A percentile compares a stretch with the other conserved stretches of the same genome.
Evolutionary conservation across 2,797 vertebrate genomes (phyloP).

Genomic region (Takifugu rubripes): DNA sequence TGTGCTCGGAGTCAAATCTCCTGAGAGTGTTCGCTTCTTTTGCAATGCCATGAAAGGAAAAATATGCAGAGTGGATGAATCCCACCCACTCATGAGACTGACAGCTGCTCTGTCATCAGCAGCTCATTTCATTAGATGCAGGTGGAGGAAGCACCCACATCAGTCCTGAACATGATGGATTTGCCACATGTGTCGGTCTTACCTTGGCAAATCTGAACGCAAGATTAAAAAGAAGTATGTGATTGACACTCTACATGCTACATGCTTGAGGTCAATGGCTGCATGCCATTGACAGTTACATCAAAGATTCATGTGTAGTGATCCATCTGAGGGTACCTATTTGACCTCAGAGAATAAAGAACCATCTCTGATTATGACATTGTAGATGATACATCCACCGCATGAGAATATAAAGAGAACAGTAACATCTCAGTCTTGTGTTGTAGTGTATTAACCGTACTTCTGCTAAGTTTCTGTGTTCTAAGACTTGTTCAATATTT

Average conservation of each 20-base stretch:
- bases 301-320: neutral
- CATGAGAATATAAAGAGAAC: neutral
- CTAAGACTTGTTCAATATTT: constrained; percentile 44
- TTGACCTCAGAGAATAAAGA: neutral
- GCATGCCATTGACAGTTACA: constrained; percentile 12
- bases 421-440: neutral
- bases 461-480: constrained; percentile 3
- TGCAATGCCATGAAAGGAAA: neutral
- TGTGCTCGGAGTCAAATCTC: neutral
- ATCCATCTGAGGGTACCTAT: neutral
- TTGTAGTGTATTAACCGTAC: neutral
- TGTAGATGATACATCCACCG: neutral
- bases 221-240: constrained; percentile 43
- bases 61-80: constrained; percentile 10
- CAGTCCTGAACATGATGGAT: constrained; percentile 62
- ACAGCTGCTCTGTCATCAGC: constrained; percentile 61
- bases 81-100: constrained; percentile 41
- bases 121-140: constrained; percentile 64
- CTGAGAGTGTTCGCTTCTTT: constrained; percentile 22
- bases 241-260: constrained; percentile 24
- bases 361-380: constrained; percentile 1
- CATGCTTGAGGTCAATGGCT: constrained; percentile 23
- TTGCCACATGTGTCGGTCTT: constrained; percentile 23
- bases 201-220: constrained; percentile 26
- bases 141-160: constrained; percentile 40